Evolutionary conservation across 2,797 vertebrate species (phyloP), one percentile per base, ranked within the genome.

Genomic region (Clangula hyemalis): DNA sequence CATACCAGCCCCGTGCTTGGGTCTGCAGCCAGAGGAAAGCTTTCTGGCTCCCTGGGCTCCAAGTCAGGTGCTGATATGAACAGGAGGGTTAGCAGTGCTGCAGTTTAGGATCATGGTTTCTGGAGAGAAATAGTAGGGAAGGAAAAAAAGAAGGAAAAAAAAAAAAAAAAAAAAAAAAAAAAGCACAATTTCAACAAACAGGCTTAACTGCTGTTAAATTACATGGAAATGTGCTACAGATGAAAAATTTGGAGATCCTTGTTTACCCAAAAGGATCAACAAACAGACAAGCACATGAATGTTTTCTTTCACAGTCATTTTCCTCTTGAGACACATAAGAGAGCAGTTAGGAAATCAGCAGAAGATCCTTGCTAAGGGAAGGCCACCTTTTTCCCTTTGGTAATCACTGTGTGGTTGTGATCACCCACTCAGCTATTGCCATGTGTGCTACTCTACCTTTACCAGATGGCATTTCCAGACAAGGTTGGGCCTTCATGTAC

Each of bases 401-500:
- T 58, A 88, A 65, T 75, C 62, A 16, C n/a, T 1, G 2, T 16
- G 78, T 53, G 92, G 81, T 75, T 87, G 87, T 1, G 25, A 78
- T 77, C 65, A 25, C 22, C 72, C 71, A 22, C 20, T 12, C 64
- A 71, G 36, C 38, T 16, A 39, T 8, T 64, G 69, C 60, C 80
- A 60, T 7, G 18, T 54, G 22, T 68, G 53, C 39, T 41, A 7
- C 61, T 2, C 6, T 58, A 76, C 86, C 87, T 93, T 75, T 17
- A 80, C 71, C 88, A 75, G 60, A 80, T 89, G 86, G 57, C 69
- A 32, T 85, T 94, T 93, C 90, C 92, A 94, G 90, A 92, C 25
- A 24, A 84, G 80, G 13, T 34, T 24, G 81, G 72, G 45, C 34
- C 54, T 95, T 83, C 85, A 79, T 6, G 5, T 39, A 36, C 54